Conservation (phyloP, 2,888 invertebrate genomes). For the Lymantria dispar region DNA sequence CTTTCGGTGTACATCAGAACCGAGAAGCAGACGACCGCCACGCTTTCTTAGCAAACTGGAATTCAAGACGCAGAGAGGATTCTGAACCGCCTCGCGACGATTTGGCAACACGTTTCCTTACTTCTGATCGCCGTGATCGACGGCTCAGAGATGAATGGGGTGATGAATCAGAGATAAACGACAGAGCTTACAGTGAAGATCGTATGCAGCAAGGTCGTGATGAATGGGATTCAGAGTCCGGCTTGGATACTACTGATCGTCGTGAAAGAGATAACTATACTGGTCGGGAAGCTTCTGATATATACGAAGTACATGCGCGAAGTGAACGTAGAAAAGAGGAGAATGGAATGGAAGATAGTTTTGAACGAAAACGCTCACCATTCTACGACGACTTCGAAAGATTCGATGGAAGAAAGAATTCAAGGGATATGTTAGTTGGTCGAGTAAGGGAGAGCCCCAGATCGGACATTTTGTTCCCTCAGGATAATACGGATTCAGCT, state of each 20-base stretch:
- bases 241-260: slow-evolving; percentile 54
- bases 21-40: slow-evolving; percentile 81
- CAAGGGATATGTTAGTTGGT: slow-evolving; percentile 75
- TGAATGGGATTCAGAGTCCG: slow-evolving; percentile 78
- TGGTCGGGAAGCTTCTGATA: slow-evolving; percentile 72
- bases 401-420: slow-evolving; percentile 75
- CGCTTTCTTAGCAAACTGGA: slow-evolving; percentile 77
- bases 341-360: slow-evolving; percentile 58
- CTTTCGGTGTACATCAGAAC: slow-evolving; percentile 88
- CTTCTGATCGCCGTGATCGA: slow-evolving; percentile 63
- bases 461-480: slow-evolving; percentile 62
- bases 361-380: slow-evolving; percentile 65
- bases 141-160: slow-evolving; percentile 68
- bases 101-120: slow-evolving; percentile 68
- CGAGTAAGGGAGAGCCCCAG: slow-evolving; percentile 70
- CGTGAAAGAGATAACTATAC: slow-evolving; percentile 65
- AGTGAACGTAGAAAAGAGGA: slow-evolving; percentile 63
- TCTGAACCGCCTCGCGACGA: slow-evolving; percentile 66
- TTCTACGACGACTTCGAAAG: slow-evolving; percentile 73
- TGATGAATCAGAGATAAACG: slow-evolving; percentile 58
- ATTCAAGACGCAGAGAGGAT: slow-evolving; percentile 67
- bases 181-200: slow-evolving; percentile 59
- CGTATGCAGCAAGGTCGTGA: slow-evolving; percentile 58
- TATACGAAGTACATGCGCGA: slow-evolving; percentile 72
- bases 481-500: slow-evolving; percentile 53